phyloP scores from a whole-genome alignment of 2,797 vertebrate genomes.

The Pseudochirops cupreus region DNA sequence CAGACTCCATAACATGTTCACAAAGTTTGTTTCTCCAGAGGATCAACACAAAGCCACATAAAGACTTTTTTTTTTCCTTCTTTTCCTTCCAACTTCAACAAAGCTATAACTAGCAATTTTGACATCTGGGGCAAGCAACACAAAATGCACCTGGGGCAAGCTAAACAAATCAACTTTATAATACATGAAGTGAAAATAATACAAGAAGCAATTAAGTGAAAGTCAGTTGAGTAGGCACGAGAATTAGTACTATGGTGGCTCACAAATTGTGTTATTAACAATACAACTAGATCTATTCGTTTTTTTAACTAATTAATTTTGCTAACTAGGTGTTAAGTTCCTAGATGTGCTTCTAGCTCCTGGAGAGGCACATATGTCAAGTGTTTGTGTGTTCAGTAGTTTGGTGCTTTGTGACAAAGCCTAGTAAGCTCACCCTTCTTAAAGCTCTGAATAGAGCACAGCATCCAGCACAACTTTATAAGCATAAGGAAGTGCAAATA shows the following conservation, averaged over 20 bases:
- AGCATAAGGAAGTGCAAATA: not conserved
- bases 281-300: not conserved
- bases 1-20: not conserved
- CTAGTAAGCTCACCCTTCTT: not conserved
- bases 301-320: not conserved
- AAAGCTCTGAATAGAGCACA: slow-evolving; percentile 7
- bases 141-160: not conserved
- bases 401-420: not conserved
- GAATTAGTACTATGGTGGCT: not conserved
- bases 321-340: not conserved
- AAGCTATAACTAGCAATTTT: not conserved
- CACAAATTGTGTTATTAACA: not conserved
- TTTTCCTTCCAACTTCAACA: not conserved
- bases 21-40: slow-evolving; percentile 49
- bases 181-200: not conserved
- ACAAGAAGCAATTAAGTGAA: not conserved
- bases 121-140: not conserved
- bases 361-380: not conserved
- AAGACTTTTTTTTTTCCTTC: not conserved
- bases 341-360: not conserved
- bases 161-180: not conserved
- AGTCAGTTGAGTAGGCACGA: not conserved
- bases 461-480: not conserved
- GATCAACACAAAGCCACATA: not conserved
- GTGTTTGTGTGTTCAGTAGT: not conserved